Evolutionary conservation across 2,797 vertebrate genomes (phyloP).

Genomic region (Trematomus bernacchii): DNA sequence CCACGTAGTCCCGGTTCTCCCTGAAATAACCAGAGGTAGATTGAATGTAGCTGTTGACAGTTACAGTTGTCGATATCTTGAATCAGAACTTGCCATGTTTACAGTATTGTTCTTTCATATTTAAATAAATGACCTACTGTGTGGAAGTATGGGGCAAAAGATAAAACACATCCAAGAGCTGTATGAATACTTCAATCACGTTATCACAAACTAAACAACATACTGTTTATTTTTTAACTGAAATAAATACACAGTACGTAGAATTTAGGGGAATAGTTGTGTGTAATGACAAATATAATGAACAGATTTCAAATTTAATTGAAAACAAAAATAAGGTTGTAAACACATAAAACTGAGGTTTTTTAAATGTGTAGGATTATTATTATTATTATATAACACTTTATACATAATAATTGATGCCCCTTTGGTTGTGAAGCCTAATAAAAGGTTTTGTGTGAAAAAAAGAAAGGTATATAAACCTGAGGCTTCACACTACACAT

Average conservation of each 20-base stretch:
- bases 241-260: too few relatives aligned
- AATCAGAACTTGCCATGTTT: too few relatives aligned
- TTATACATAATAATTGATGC: background rate
- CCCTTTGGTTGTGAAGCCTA: background rate
- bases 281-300: background rate
- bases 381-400: background rate
- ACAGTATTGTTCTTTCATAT: too few relatives aligned
- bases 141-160: background rate
- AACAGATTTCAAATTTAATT: background rate
- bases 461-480: background rate
- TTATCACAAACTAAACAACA: background rate
- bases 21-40: constrained; percentile 65
- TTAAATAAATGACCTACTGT: background rate
- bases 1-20: constrained; percentile 87
- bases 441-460: too few relatives aligned
- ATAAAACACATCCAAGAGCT: background rate
- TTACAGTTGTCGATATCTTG: too few relatives aligned
- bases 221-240: background rate
- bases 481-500: background rate
- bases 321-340: background rate
- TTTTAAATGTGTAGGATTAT: too few relatives aligned
- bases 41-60: background rate
- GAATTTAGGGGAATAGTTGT: background rate
- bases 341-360: too few relatives aligned
- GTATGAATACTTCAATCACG: fast-evolving